Base-by-base conservation (phyloP, 2,888 invertebrate species). In the Lampropteryx suffumata region DNA sequence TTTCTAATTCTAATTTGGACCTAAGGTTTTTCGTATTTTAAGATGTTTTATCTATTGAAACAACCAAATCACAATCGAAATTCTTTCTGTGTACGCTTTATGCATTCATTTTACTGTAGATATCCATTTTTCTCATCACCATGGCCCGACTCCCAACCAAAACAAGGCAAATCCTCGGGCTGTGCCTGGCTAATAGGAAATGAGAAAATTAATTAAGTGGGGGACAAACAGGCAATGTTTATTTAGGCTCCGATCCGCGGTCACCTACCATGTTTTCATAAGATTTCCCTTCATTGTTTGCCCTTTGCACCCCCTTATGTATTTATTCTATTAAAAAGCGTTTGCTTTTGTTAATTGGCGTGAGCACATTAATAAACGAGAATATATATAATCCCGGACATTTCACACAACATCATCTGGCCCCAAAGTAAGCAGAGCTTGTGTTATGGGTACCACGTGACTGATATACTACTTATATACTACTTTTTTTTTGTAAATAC, bases 191-290 rank as follows among this genome's bases (percentile, higher is more conserved):
- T 73, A 72, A 79, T 77, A 76, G 82, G 80, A 83, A 82, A 84
- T 80, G 81, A 83, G 85, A 82, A 84, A 87, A 85, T 87, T 87
- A 85, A 88, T 88, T 85, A 84, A 84, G 65, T 74, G 78, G 71
- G 69, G 53, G 74, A 83, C 79, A 82, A 61, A 63, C 63, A 60
- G 58, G 56, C 46, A 66, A 71, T 82, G 82, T 84, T 85, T 82
- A 79, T 80, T 85, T 84, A 82, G 82, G 82, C 35, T 46, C 58
- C 55, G 59, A 51, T 61, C 58, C 58, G 51, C 43, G 13, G 39
- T 57, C 42, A 57, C 46, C 55, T 47, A 36, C 52, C 37, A 28
- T 65, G 59, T 71, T 76, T 76, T 75, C 64, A 59, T 65, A 78
- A 78, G 76, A 76, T 65, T 62, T 50, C 64, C 61, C 56, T 37